These are phyloP conservation scores for Thamnophis sirtalis DNA, from an alignment of 2,113 vertebrate genomes.

Conservation along the genomic window DNA sequence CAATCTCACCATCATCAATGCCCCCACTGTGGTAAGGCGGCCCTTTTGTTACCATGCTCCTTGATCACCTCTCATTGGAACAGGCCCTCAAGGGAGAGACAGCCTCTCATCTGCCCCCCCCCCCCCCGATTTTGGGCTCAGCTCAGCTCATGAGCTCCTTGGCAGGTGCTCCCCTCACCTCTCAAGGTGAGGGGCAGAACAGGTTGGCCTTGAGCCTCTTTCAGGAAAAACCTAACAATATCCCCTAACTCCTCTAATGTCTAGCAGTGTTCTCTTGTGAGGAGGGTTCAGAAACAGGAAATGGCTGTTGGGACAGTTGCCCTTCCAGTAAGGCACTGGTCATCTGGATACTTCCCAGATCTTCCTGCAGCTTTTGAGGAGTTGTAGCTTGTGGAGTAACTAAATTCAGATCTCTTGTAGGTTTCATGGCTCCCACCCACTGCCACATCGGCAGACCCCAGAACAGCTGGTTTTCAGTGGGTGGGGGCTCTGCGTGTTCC, in stretches of 20 bases:
- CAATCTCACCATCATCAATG: constrained; percentile 88
- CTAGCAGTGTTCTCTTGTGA: not conserved
- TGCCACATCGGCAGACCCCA: not conserved
- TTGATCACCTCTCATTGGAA: not conserved
- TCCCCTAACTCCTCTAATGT: not conserved
- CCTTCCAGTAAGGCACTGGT: not conserved
- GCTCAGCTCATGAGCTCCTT: not conserved
- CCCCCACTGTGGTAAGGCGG: constrained; percentile 77
- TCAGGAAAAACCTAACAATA: not conserved
- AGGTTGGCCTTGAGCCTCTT: not conserved
- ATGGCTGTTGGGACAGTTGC: not conserved
- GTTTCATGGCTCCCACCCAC: not conserved
- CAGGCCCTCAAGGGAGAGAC: not conserved
- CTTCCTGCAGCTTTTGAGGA: not conserved
- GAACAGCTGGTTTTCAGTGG: not conserved
- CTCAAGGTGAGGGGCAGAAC: not conserved
- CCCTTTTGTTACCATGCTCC: not conserved
- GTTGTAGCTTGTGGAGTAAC: not conserved
- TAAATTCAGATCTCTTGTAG: not conserved
- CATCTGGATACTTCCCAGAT: not conserved
- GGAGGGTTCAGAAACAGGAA: not conserved
- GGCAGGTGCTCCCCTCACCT: not conserved
- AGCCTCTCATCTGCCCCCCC: not conserved
- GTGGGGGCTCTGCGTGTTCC: no score
- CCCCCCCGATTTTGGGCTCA: not conserved